Evolutionary conservation across 2,113 vertebrate genomes (phyloP).

Genomic region (Phoxinus phoxinus): DNA sequence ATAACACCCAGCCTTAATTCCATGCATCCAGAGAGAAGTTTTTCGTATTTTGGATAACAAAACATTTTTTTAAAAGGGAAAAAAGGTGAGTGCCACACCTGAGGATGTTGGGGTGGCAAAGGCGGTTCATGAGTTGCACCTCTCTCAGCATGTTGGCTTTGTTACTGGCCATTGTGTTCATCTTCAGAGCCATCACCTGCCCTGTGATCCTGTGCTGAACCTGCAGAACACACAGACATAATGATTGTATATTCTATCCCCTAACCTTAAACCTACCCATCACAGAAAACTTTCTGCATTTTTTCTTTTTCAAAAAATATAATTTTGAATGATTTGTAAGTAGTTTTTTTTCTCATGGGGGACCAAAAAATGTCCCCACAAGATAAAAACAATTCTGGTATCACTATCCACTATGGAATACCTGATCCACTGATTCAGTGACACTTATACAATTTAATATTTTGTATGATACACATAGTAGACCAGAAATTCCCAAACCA

Average conservation of each 20-base stretch:
- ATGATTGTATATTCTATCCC: too few species aligned
- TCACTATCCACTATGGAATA: too few species aligned
- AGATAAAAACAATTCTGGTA: too few species aligned
- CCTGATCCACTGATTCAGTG: not conserved
- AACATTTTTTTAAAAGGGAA: not conserved
- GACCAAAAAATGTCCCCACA: too few species aligned
- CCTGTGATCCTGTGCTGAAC: constrained; percentile 92
- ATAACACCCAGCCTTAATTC: not conserved
- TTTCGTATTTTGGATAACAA: not conserved
- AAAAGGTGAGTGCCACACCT: constrained; percentile 60
- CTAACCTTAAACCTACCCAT: too few species aligned
- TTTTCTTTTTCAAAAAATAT: too few species aligned
- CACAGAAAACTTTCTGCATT: too few species aligned
- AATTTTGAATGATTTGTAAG: too few species aligned
- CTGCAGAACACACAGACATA: constrained; percentile 66
- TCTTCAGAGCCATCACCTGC: constrained; percentile 98
- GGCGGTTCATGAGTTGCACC: constrained; percentile 96
- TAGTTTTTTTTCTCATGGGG: too few species aligned
- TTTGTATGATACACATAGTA: constrained; percentile 10
- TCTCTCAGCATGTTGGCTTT: constrained; percentile 94
- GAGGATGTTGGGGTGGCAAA: constrained; percentile 83
- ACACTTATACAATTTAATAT: not conserved
- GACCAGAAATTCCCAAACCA: not conserved
- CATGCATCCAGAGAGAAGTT: too few species aligned
- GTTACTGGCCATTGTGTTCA: constrained; percentile 96